Evolutionary conservation across 2,113 vertebrate genomes (phyloP).

Genomic region (Gavia stellata): DNA sequence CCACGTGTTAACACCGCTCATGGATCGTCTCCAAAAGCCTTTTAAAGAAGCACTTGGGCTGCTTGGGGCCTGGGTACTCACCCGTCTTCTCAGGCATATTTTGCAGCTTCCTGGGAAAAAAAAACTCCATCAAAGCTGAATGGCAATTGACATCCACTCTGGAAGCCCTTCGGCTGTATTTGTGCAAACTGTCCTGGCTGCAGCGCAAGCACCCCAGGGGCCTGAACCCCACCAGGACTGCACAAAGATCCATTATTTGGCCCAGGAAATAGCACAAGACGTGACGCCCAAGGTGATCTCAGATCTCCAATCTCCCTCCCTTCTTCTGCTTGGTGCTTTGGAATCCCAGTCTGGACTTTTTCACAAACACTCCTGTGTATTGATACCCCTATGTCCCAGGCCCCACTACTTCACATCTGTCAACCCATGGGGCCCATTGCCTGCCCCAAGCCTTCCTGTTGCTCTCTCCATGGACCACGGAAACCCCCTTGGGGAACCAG

Average conservation of each 20-base stretch:
- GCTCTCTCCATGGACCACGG: background rate
- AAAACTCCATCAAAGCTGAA: background rate
- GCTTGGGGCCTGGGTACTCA: background rate
- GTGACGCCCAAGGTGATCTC: background rate
- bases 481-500: background rate
- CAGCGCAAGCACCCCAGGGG: background rate
- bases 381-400: background rate
- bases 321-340: fast-evolving
- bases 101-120: background rate
- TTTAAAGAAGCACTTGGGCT: background rate
- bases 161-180: background rate
- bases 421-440: background rate
- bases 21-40: background rate
- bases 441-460: background rate
- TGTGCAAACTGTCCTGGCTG: background rate
- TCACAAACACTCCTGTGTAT: background rate
- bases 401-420: background rate
- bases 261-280: background rate
- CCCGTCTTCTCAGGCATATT: background rate
- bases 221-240: background rate
- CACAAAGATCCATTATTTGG: background rate
- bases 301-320: background rate
- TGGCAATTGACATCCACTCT: background rate
- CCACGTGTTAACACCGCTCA: background rate
- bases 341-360: background rate